Evolutionary conservation across 2,888 invertebrate genomes (phyloP).

Genomic region (Acheta domesticus): DNA sequence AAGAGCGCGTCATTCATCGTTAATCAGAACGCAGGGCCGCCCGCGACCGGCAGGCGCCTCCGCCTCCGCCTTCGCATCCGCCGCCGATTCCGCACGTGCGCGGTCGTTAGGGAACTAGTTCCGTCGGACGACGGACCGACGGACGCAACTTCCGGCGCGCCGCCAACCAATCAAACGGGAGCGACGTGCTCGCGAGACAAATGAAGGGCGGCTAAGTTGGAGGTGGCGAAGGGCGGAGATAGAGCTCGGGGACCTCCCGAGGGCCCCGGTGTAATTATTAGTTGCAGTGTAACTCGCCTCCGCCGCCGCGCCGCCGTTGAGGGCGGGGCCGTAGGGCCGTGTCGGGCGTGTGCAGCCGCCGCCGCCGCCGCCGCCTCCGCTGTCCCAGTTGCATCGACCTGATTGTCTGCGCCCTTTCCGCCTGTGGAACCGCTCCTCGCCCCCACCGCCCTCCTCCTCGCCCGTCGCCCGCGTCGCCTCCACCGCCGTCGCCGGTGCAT

Average conservation of each 20-base stretch:
- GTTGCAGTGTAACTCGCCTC: conserved; percentile 18
- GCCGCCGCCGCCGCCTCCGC: background rate
- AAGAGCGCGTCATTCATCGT: background rate
- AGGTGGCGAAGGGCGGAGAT: background rate
- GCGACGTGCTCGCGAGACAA: background rate
- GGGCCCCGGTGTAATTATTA: background rate
- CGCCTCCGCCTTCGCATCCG: background rate
- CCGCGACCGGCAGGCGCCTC: too few species aligned
- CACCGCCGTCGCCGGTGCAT: too few species aligned
- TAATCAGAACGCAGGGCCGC: background rate
- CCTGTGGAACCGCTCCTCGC: too few species aligned
- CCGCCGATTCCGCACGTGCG: background rate
- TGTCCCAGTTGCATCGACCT: conserved; percentile 3
- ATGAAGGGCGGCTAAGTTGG: conserved; percentile 4
- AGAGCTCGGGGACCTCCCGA: background rate
- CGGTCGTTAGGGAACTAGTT: conserved; percentile 18
- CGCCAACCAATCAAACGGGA: background rate
- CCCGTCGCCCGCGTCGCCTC: too few species aligned
- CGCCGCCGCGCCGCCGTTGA: background rate
- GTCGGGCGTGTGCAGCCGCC: background rate
- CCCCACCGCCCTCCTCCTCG: too few species aligned
- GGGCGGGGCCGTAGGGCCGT: too few species aligned
- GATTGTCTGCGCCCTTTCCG: background rate
- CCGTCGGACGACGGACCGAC: background rate
- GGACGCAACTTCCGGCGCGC: conserved; percentile 1